Percentiles rank a stretch among this genome's conserved stretches.
Conservation (phyloP, 2,888 invertebrate species). For the Tipula lateralis region DNA sequence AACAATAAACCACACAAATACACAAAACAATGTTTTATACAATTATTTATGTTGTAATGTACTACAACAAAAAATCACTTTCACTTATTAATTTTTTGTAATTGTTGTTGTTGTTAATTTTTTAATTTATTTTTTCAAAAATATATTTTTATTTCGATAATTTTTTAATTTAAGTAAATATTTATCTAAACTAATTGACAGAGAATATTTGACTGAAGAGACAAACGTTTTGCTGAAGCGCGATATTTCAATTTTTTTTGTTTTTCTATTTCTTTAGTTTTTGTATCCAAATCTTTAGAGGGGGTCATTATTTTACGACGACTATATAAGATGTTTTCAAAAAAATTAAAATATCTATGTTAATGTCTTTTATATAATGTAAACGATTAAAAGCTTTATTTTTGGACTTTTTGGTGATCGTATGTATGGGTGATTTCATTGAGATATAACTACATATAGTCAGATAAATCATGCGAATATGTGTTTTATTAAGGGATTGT, state of each 20-base stretch:
- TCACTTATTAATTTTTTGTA: background rate
- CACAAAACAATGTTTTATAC: background rate
- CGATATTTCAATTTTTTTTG: background rate
- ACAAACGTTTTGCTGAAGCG: background rate
- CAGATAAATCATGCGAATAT: too few relatives aligned
- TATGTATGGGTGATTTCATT: background rate
- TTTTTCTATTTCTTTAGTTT: background rate
- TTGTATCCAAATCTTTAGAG: background rate
- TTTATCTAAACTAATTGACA: background rate
- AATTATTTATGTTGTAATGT: background rate
- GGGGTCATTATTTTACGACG: too few relatives aligned
- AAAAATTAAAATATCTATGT: background rate
- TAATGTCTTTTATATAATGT: background rate
- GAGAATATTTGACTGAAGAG: background rate
- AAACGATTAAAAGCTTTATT: background rate
- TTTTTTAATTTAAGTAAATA: background rate
- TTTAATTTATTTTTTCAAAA: background rate
- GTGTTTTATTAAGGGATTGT: too few relatives aligned
- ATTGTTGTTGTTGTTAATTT: background rate
- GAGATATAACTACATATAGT: too few relatives aligned
- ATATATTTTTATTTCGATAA: background rate
- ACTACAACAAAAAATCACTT: background rate
- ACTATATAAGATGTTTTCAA: background rate
- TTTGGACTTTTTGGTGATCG: background rate
- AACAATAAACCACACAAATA: background rate